phyloP scores from a whole-genome alignment of 2,113 vertebrate genomes.

The Etheostoma spectabile region DNA sequence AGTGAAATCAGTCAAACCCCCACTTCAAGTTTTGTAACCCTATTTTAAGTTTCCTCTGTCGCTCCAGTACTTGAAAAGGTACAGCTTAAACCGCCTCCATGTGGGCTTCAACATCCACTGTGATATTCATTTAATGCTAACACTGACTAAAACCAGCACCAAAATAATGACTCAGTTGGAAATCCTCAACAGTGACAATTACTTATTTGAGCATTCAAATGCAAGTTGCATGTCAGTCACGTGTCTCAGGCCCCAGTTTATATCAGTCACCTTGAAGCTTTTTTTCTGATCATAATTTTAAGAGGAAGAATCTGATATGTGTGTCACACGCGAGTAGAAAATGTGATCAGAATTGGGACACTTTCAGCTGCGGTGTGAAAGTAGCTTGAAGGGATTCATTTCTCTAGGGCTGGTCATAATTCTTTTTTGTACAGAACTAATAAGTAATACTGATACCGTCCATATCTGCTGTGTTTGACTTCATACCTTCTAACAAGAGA shows the following conservation, averaged over 20 bases:
- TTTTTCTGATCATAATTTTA: constrained; percentile 10
- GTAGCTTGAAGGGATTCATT: constrained; percentile 36
- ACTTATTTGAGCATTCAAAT: not conserved
- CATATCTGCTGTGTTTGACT: constrained; percentile 11
- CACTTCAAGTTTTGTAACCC: not conserved
- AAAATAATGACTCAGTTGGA: constrained; percentile 13
- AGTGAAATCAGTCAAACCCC: not conserved
- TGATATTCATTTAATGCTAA: constrained; percentile 25
- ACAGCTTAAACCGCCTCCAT: not conserved
- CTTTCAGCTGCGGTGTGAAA: constrained; percentile 34
- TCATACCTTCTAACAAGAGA: not conserved
- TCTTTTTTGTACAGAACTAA: constrained; percentile 33
- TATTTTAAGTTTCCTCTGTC: not conserved
- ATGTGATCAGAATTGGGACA: constrained; percentile 34
- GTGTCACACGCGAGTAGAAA: constrained; percentile 25
- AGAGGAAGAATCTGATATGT: constrained; percentile 15
- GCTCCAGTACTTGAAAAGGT: constrained; percentile 3
- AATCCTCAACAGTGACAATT: constrained; percentile 14
- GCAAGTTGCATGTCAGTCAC: not conserved
- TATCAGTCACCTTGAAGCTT: constrained; percentile 16
- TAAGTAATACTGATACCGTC: constrained; percentile 28
- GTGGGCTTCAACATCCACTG: not conserved
- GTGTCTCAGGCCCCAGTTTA: constrained; percentile 2
- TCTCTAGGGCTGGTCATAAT: constrained; percentile 40
- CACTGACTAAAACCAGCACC: constrained; percentile 16